Evolutionary conservation across 2,888 invertebrate species (phyloP).

Genomic region (Silvanus unidentatus): DNA sequence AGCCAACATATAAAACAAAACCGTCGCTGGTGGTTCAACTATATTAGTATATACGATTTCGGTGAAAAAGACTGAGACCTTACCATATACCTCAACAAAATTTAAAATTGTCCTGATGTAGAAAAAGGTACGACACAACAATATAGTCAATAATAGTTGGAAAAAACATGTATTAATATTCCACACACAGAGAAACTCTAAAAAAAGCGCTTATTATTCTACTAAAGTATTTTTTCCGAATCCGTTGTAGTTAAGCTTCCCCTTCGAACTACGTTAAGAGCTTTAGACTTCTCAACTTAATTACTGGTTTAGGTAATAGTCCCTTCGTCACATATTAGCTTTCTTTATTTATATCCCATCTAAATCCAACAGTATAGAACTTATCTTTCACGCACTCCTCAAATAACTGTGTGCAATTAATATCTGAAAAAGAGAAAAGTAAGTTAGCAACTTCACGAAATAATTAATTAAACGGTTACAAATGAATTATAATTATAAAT

Average conservation of each 20-base stretch:
- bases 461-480: not conserved
- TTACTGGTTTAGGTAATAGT: slow-evolving; percentile 16
- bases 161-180: slow-evolving; percentile 16
- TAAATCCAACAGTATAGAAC: slow-evolving; percentile 1
- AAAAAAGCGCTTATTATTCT: slow-evolving; percentile 16
- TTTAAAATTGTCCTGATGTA: too few species aligned
- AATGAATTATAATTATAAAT: too few species aligned
- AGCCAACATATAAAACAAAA: too few species aligned
- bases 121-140: too few species aligned
- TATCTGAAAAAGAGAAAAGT: too few species aligned
- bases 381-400: not conserved
- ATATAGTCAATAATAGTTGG: not conserved
- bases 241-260: slow-evolving; percentile 17
- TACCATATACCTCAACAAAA: too few species aligned
- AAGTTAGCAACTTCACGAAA: not conserved
- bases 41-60: too few species aligned
- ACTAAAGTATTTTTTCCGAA: slow-evolving; percentile 19
- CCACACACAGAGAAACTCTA: slow-evolving; percentile 8
- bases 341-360: slow-evolving; percentile 11
- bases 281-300: slow-evolving; percentile 21
- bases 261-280: slow-evolving; percentile 16
- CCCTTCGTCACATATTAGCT: slow-evolving; percentile 16
- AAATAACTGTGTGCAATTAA: too few species aligned
- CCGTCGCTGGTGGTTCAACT: too few species aligned
- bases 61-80: too few species aligned